These are phyloP conservation scores for Cantharis flavilabris DNA, from an alignment of 2,888 invertebrate genomes.

Conservation along the genomic window DNA sequence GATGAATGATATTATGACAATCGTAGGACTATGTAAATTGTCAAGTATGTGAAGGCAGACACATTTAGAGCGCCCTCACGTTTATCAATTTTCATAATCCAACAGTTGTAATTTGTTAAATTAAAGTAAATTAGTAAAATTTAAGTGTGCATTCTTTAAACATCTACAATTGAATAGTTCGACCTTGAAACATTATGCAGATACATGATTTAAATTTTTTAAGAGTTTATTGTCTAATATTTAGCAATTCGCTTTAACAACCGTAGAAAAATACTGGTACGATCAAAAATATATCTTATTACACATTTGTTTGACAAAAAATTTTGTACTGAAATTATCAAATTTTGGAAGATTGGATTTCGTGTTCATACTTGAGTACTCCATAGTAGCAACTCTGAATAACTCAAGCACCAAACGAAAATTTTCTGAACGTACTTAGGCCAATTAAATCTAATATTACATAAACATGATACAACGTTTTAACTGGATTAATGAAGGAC, in stretches of 20 bases:
- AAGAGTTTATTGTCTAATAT: constrained; percentile 19
- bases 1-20: not conserved
- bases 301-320: not conserved
- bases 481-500: not conserved
- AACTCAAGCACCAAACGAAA: not conserved
- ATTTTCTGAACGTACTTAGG: constrained; percentile 16
- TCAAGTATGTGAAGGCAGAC: not conserved
- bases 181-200: not conserved
- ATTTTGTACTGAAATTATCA: not conserved
- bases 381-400: not conserved
- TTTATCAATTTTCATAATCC: not conserved
- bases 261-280: constrained; percentile 29
- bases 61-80: not conserved
- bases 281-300: constrained; percentile 21
- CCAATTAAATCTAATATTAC: constrained; percentile 14
- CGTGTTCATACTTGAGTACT: not conserved
- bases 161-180: not conserved
- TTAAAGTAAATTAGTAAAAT: constrained; percentile 1
- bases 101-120: constrained; percentile 1
- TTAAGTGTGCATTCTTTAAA: not conserved
- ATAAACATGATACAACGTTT: not conserved
- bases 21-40: not conserved
- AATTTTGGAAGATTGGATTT: not conserved
- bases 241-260: constrained; percentile 13
- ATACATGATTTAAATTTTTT: not conserved